Conservation (phyloP, 2,888 invertebrate genomes). For the Tridacna gigas region DNA sequence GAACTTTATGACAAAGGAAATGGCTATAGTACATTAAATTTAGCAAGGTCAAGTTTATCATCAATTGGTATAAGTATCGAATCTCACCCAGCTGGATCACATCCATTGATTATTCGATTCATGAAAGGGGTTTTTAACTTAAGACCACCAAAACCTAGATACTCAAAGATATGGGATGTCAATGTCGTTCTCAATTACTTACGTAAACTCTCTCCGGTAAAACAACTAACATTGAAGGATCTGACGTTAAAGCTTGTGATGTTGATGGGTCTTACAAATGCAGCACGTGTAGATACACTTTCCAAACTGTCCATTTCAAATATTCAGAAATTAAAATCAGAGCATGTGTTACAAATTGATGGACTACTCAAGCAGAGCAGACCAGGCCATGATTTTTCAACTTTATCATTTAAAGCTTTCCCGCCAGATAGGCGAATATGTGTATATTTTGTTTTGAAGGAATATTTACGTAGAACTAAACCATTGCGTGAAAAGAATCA, state of each 20-base stretch:
- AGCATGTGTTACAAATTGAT: not conserved
- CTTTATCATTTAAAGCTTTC: not conserved
- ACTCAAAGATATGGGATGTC: constrained; percentile 15
- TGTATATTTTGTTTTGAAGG: constrained; percentile 3
- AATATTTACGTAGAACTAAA: constrained; percentile 32
- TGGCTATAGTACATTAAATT: constrained; percentile 37
- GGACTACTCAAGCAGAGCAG: too few relatives aligned
- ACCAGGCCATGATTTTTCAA: not conserved
- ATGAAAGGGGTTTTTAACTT: constrained; percentile 22
- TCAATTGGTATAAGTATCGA: constrained; percentile 20
- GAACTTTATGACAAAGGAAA: constrained; percentile 20
- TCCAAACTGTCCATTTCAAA: not conserved
- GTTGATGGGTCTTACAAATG: constrained; percentile 34
- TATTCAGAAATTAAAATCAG: not conserved
- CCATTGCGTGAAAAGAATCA: constrained; percentile 12
- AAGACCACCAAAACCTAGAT: not conserved
- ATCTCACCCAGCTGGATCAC: constrained; percentile 11
- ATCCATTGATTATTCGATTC: constrained; percentile 17
- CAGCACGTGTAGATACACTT: constrained; percentile 1
- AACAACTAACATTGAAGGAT: too few relatives aligned
- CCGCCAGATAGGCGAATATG: constrained; percentile 8
- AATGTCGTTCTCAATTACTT: too few relatives aligned
- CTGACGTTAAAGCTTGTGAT: too few relatives aligned
- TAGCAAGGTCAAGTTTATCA: constrained; percentile 27
- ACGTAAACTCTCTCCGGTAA: too few relatives aligned